Conservation (phyloP, 2,888 invertebrate species). For the Willowsia nigromaculata region DNA sequence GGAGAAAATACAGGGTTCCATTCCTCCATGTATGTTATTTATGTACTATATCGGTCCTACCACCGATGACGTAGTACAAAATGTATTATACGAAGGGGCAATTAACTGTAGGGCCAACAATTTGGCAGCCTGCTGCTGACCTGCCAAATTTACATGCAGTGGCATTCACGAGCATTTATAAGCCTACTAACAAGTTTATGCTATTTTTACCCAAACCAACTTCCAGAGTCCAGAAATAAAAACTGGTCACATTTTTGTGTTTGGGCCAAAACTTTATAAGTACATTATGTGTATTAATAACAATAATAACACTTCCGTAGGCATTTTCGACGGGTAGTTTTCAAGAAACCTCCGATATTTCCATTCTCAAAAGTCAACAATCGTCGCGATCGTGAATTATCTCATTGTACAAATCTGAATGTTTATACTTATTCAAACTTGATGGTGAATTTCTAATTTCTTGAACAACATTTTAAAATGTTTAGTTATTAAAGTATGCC, state of each 20-base stretch:
- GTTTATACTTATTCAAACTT: too few species aligned
- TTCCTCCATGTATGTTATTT: constrained; percentile 13
- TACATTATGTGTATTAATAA: background rate
- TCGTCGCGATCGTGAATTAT: too few species aligned
- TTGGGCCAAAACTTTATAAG: constrained; percentile 27
- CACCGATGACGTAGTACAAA: background rate
- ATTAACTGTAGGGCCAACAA: constrained; percentile 13
- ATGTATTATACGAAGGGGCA: constrained; percentile 9
- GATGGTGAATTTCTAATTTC: too few species aligned
- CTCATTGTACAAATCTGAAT: too few species aligned
- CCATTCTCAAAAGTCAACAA: too few species aligned
- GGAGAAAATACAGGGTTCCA: constrained; percentile 63
- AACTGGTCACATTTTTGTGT: constrained; percentile 17
- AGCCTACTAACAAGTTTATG: background rate
- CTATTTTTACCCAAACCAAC: constrained; percentile 36
- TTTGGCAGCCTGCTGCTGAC: background rate
- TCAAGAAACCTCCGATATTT: too few species aligned
- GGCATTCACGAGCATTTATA: background rate
- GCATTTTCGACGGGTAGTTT: too few species aligned
- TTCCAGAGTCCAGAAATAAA: constrained; percentile 36
- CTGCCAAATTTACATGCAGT: background rate
- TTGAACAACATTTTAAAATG: too few species aligned
- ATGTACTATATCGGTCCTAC: background rate
- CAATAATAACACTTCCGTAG: too few species aligned
- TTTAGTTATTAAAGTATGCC: background rate